Base-by-base conservation (phyloP, 2,888 invertebrate species). In the Drosophila silvestris region DNA sequence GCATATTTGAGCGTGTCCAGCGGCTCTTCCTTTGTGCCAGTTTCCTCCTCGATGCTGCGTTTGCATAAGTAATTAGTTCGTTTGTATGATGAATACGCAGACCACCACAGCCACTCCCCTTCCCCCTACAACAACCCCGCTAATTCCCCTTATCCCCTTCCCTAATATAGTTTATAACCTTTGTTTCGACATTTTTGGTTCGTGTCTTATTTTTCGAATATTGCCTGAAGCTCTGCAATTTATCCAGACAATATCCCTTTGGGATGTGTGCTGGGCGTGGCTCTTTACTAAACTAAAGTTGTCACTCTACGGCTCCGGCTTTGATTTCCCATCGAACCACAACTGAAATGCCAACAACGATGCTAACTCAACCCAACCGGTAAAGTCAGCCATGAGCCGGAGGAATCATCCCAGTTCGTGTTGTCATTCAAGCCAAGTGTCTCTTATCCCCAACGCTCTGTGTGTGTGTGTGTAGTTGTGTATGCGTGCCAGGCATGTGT, bases 31-130 rank as follows among this genome's bases (percentile, higher is more conserved):
- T 58, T 70, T 65, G 54, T 47, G 44, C 65, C 56, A 41, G 65
- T 64, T 69, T 64, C 28, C 68, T 39, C 56, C 53, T 30, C 60
- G 67, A 54, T 37, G 66, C 57, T 70, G 67, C 69, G 71, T 79
- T 68, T 88, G 86, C 83, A 89, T 89, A 83, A 88, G 79, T 85
- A 85, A 87, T 81, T 81, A 72, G 63, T 71, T 71, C 67, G 80
- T 80, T 83, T 77, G 65, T 63, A 64, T 67, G 53, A n/a, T 22
- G 51, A 39, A 41, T 51, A 39, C 50, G 16, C 50, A 30, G 10
- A 19, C 30, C 5, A 6, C 14, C 12, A 6, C 39, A 7, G 3
- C 30, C 12, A 9, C 6, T 6, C n/a, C 30, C 30, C 28, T 3
- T 2, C 3, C 19, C 0, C 7, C 19, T 5, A 16, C 33, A 0